Percentiles rank a stretch among this genome's conserved stretches.
These are phyloP conservation scores for Pungitius pungitius DNA, from an alignment of 2,113 vertebrate species.

Conservation along the genomic window DNA sequence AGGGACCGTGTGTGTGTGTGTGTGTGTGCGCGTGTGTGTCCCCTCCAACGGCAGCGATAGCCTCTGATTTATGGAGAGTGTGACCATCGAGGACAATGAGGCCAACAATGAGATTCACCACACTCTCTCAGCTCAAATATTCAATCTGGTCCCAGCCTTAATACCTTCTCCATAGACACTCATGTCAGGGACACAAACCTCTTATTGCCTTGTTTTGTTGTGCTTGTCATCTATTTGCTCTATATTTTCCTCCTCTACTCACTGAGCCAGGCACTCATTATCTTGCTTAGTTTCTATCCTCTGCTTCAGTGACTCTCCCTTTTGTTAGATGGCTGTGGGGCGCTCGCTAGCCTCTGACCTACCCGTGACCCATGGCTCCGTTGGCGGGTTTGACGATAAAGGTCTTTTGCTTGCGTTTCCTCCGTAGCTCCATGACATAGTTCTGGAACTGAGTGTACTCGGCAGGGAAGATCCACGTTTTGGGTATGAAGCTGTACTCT, in stretches of 20 bases:
- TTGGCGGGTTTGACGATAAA: constrained; percentile 98
- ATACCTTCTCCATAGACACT: constrained; percentile 54
- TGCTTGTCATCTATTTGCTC: constrained; percentile 48
- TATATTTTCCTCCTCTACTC: constrained; percentile 27
- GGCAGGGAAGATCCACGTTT: constrained; percentile 97
- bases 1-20: constrained; percentile 30
- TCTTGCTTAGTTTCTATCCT: constrained; percentile 2
- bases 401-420: constrained; percentile 95
- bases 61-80: constrained; percentile 65
- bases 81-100: constrained; percentile 69
- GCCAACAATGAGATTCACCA: constrained; percentile 64
- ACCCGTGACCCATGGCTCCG: constrained; percentile 99
- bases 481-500: constrained; percentile 96
- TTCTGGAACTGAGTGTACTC: constrained; percentile 98
- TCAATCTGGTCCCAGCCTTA: constrained; percentile 52
- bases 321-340: constrained; percentile 7
- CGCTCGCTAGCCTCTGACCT: constrained; percentile 67
- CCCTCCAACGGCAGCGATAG: constrained; percentile 55
- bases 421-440: constrained; percentile 94
- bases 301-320: constrained; percentile 12
- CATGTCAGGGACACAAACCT: constrained; percentile 59
- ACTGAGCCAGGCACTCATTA: background rate
- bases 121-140: constrained; percentile 63
- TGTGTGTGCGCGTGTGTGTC: constrained; percentile 32
- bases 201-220: constrained; percentile 56